phyloP scores from a whole-genome alignment of 2,888 invertebrate species.

The Timema podura region DNA sequence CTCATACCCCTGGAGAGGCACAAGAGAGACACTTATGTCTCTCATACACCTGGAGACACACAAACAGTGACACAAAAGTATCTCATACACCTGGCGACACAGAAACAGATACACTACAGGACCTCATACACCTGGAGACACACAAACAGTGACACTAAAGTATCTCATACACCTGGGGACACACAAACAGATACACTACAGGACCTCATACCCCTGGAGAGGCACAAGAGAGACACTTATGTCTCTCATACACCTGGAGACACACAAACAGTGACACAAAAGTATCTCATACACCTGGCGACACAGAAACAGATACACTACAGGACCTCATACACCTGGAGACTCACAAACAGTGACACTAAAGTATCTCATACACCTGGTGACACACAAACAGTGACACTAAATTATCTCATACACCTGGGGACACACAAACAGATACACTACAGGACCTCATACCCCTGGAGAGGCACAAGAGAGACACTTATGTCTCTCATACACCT shows the following conservation, averaged over 20 bases:
- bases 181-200: background rate
- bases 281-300: constrained; percentile 73
- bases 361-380: constrained; percentile 79
- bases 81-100: constrained; percentile 71
- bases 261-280: constrained; percentile 67
- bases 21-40: background rate
- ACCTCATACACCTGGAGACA: background rate
- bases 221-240: background rate
- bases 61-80: constrained; percentile 71
- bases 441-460: background rate
- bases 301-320: background rate
- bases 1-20: background rate
- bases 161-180: background rate
- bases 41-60: background rate
- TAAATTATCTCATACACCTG: background rate
- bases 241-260: background rate
- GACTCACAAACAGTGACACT: constrained; percentile 61
- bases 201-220: background rate
- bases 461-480: background rate
- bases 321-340: constrained; percentile 63
- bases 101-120: background rate
- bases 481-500: background rate
- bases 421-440: background rate
- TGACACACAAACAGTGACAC: background rate
- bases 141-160: background rate